phyloP scores from a whole-genome alignment of 1,140 invertebrate species.

The Pteromalus puparum region DNA sequence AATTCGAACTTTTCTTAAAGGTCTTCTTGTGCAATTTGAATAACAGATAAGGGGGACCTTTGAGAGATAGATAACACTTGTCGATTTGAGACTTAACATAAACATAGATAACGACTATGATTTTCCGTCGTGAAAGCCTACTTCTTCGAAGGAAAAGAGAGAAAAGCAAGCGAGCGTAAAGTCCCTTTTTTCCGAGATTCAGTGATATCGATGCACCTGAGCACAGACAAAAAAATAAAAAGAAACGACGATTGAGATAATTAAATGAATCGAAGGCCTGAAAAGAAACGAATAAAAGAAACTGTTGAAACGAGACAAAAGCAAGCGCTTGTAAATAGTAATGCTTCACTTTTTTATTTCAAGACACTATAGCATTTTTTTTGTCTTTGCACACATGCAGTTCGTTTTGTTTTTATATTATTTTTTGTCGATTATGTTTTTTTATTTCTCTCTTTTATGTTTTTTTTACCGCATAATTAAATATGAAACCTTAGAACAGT shows the following conservation, averaged over 20 bases:
- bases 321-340: constrained; percentile 60
- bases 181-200: constrained; percentile 55
- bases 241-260: constrained; percentile 10
- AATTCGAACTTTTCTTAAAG: constrained; percentile 2
- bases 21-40: neutral
- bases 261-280: constrained; percentile 42
- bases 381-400: constrained; percentile 49
- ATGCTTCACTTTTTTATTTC: constrained; percentile 57
- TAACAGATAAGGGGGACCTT: neutral
- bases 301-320: constrained; percentile 50
- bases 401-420: constrained; percentile 47
- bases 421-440: constrained; percentile 51
- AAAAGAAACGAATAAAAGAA: constrained; percentile 36
- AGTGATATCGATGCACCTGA: constrained; percentile 51
- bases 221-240: constrained; percentile 39
- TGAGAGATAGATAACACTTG: constrained; percentile 2
- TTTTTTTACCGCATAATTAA: constrained; percentile 52
- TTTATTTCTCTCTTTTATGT: constrained; percentile 41
- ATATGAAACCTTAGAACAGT: constrained; percentile 59
- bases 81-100: constrained; percentile 31
- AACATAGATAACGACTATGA: constrained; percentile 31
- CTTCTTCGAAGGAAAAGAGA: constrained; percentile 42
- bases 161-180: constrained; percentile 42
- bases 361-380: constrained; percentile 55
- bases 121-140: constrained; percentile 51